These are phyloP conservation scores for Parazoanthus darwini DNA, from an alignment of 92 coral and sea anemone genomes.

Conservation along the genomic window DNA sequence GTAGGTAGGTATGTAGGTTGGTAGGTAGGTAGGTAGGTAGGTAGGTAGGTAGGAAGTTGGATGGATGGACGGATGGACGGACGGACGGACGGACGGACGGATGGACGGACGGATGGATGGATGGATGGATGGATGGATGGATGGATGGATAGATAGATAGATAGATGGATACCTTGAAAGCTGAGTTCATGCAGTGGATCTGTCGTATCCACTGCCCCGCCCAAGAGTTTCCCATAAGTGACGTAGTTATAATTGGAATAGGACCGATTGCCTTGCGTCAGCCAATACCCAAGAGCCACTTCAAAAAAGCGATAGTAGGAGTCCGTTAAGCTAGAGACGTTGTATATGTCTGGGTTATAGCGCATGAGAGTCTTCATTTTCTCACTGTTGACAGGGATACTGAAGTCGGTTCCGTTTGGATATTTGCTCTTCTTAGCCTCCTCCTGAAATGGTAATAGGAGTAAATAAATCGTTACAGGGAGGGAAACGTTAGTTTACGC, in stretches of 20 bases:
- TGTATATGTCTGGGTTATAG: constrained; percentile 63
- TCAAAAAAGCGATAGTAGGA: constrained; percentile 88
- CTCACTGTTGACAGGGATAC: constrained; percentile 62
- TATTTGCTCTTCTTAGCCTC: constrained; percentile 71
- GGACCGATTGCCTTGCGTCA: constrained; percentile 77
- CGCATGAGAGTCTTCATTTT: constrained; percentile 74
- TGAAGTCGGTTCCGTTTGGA: constrained; percentile 77
- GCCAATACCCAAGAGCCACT: constrained; percentile 80
- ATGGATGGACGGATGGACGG: background rate
- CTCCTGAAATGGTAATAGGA: constrained; percentile 44
- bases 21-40: no score
- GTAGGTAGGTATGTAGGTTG: no score
- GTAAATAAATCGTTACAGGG: background rate
- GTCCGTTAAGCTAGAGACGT: constrained; percentile 66
- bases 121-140: no score
- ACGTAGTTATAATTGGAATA: constrained; percentile 59
- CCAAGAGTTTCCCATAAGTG: constrained; percentile 60
- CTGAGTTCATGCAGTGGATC: constrained; percentile 54
- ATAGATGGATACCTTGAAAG: background rate
- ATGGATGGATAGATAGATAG: no score
- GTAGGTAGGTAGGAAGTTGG: no score
- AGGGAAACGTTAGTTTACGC: no score
- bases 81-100: constrained; percentile 42
- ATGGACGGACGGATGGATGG: no score
- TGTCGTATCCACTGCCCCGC: constrained; percentile 73